phyloP scores from a whole-genome alignment of 1,140 invertebrate species.

The Bemisia tabaci region DNA sequence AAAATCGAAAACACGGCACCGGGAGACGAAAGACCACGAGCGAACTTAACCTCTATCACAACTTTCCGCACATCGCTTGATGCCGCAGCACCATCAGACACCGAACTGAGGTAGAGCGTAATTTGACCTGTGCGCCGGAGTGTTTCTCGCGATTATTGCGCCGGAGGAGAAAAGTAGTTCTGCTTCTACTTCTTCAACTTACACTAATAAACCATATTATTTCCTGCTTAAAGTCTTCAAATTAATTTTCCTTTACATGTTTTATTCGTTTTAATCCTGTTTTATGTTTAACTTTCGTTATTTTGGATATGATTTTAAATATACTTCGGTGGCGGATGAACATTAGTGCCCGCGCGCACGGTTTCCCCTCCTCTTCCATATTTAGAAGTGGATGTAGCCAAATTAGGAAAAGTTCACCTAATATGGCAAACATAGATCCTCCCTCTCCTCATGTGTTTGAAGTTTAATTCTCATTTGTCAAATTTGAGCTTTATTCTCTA shows the following conservation, averaged over 20 bases:
- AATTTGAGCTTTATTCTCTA: not conserved
- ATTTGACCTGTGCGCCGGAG: not conserved
- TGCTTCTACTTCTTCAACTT: not conserved
- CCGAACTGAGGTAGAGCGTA: conserved; percentile 5
- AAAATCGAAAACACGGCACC: conserved; percentile 1
- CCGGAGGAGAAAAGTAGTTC: not conserved
- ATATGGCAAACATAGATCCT: conserved; percentile 20
- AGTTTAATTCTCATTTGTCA: not conserved
- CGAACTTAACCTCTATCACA: not conserved
- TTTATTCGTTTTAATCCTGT: no score
- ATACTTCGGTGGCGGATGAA: conserved; percentile 12
- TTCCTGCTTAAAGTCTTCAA: no score
- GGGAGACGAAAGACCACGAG: not conserved
- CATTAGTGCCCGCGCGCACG: conserved; percentile 3
- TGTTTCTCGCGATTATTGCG: not conserved
- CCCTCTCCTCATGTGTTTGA: not conserved
- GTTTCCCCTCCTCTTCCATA: conserved; percentile 24
- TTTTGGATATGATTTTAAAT: conserved; percentile 8
- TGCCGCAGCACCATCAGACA: conserved; percentile 4
- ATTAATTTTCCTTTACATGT: no score
- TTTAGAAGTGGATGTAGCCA: conserved; percentile 30
- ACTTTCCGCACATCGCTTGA: not conserved
- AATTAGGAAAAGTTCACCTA: conserved; percentile 31
- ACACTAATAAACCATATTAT: conserved; percentile 2
- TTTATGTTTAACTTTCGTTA: conserved; percentile 1